Conservation (phyloP, 1,140 invertebrate species). For the Heliothis virescens region DNA sequence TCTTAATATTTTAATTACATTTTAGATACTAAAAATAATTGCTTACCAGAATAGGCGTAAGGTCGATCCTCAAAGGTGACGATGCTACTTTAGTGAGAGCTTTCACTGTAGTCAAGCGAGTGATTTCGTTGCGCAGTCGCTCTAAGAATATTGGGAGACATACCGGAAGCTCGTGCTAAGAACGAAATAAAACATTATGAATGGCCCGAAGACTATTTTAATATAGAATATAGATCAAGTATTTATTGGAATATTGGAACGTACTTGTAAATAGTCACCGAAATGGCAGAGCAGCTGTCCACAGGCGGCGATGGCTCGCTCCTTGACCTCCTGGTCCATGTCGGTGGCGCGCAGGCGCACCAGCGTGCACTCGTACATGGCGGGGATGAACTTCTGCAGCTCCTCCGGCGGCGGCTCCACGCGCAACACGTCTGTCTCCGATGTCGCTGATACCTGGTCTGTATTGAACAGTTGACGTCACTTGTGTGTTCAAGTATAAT, state of each 20-base stretch:
- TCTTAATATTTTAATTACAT: conserved; percentile 41
- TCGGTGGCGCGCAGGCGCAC: conserved; percentile 96
- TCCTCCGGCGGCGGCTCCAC: conserved; percentile 87
- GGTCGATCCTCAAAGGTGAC: conserved; percentile 94
- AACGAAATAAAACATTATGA: conserved; percentile 53
- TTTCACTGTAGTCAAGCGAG: conserved; percentile 97
- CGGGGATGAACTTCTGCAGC: conserved; percentile 91
- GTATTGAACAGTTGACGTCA: background rate
- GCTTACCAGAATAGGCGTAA: conserved; percentile 93
- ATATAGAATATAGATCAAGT: too few relatives aligned
- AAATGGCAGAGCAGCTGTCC: conserved; percentile 97
- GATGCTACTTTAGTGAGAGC: conserved; percentile 97
- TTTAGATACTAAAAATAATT: conserved; percentile 9
- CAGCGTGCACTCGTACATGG: conserved; percentile 95
- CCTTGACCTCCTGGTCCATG: conserved; percentile 99
- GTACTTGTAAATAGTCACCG: conserved; percentile 91
- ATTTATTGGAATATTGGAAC: too few relatives aligned
- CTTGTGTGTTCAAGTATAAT: too few relatives aligned
- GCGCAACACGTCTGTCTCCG: conserved; percentile 52
- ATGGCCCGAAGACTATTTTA: too few relatives aligned
- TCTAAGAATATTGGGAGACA: conserved; percentile 98
- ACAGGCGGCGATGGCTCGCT: conserved; percentile 98
- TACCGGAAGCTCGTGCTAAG: conserved; percentile 90
- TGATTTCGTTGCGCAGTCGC: conserved; percentile 98
- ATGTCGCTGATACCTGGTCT: background rate